Percentiles rank a stretch among this genome's conserved stretches.
These are phyloP conservation scores for Chorisops tibialis DNA, from an alignment of 2,888 invertebrate genomes.

Conservation along the genomic window DNA sequence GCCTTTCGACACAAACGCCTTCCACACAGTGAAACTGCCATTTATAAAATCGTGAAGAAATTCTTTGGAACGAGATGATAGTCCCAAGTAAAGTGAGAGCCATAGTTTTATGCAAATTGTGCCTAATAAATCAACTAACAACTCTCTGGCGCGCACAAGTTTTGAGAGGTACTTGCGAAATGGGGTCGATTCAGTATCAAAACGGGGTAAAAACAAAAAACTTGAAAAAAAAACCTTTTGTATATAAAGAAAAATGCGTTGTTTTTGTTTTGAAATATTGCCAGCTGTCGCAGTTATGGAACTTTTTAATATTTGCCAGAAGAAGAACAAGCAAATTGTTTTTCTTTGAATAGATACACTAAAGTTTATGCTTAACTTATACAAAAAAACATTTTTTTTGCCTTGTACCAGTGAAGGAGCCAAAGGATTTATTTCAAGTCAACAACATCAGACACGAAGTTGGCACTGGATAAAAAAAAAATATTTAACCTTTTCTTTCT, in stretches of 20 bases:
- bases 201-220: not conserved
- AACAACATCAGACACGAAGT: too few relatives aligned
- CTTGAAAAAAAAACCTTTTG: not conserved
- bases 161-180: constrained; percentile 14
- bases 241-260: constrained; percentile 6
- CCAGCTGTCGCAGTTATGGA: constrained; percentile 31
- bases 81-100: not conserved
- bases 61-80: not conserved
- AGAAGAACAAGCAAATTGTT: constrained; percentile 5
- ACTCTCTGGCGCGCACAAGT: not conserved
- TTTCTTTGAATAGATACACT: too few relatives aligned
- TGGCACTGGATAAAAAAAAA: too few relatives aligned
- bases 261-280: constrained; percentile 32
- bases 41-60: not conserved
- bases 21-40: too few relatives aligned
- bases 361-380: too few relatives aligned
- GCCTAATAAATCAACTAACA: constrained; percentile 13
- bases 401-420: too few relatives aligned
- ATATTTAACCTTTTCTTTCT: too few relatives aligned
- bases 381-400: too few relatives aligned
- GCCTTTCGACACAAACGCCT: too few relatives aligned
- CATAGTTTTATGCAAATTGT: constrained; percentile 23
- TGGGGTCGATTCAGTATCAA: not conserved
- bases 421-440: too few relatives aligned
- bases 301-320: constrained; percentile 28